Conservation (phyloP, 2,888 invertebrate species). For the Eupeodes luniger region DNA sequence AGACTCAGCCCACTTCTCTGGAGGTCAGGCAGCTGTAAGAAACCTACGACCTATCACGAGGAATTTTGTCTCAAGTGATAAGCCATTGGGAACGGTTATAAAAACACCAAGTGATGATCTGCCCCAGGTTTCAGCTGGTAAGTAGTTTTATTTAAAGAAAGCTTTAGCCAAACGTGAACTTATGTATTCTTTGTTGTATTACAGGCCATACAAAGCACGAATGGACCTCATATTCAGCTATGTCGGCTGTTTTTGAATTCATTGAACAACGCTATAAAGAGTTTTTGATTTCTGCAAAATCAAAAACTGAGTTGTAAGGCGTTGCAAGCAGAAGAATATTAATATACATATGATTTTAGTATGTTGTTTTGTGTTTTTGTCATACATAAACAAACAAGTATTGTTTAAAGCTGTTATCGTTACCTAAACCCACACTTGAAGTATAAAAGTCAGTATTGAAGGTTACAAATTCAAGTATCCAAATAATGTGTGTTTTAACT, state of each 20-base stretch:
- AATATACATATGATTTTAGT: not conserved
- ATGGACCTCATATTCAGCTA: conserved; percentile 88
- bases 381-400: not conserved
- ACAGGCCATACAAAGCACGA: conserved; percentile 88
- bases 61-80: conserved; percentile 87
- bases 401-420: no score
- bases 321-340: not conserved
- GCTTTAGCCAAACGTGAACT: no score
- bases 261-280: conserved; percentile 81
- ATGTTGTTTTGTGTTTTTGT: not conserved
- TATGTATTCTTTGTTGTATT: conserved; percentile 72
- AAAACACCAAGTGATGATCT: conserved; percentile 85
- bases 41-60: conserved; percentile 82
- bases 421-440: no score
- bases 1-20: conserved; percentile 88
- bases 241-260: conserved; percentile 88
- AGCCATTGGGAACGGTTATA: conserved; percentile 86
- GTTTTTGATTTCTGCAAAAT: conserved; percentile 23
- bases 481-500: no score
- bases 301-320: conserved; percentile 60
- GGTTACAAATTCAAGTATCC: no score
- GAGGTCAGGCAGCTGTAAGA: conserved; percentile 75
- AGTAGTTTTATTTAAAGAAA: not conserved
- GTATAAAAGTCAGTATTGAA: no score
- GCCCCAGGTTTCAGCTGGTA: conserved; percentile 87